Evolutionary conservation across 2,888 invertebrate species (phyloP).

Genomic region (Chaetogeoica ovagalla): DNA sequence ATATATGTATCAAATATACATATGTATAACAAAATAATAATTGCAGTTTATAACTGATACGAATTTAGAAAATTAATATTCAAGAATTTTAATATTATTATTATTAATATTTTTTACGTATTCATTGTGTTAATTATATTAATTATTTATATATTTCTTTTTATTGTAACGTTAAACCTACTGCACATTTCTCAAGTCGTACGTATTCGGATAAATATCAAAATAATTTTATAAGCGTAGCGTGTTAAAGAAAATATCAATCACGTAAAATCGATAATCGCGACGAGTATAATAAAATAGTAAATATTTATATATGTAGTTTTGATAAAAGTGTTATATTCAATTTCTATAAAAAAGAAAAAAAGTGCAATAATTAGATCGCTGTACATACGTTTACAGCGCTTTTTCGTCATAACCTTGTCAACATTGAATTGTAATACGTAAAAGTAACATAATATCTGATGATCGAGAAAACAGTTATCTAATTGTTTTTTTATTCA

Average conservation of each 20-base stretch:
- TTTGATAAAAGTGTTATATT: background rate
- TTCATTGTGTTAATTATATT: background rate
- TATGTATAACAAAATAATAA: background rate
- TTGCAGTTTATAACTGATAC: background rate
- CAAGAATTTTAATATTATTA: background rate
- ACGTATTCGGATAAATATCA: no score
- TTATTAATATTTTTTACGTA: background rate
- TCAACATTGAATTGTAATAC: constrained; percentile 9
- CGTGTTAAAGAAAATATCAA: background rate
- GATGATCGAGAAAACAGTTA: background rate
- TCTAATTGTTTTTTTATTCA: constrained; percentile 29
- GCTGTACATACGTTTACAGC: constrained; percentile 21
- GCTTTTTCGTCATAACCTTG: constrained; percentile 26
- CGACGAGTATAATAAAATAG: background rate
- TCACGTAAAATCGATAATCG: background rate
- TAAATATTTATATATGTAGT: background rate
- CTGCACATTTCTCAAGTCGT: no score
- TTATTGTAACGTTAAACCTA: no score
- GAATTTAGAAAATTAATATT: background rate
- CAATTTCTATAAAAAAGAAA: constrained; percentile 1
- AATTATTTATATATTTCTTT: no score
- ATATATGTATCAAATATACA: background rate
- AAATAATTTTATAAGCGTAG: no score
- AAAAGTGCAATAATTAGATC: constrained; percentile 23
- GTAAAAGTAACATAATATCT: constrained; percentile 11